Evolutionary conservation across 2,888 invertebrate species (phyloP).

Genomic region (Piscicola geometra): DNA sequence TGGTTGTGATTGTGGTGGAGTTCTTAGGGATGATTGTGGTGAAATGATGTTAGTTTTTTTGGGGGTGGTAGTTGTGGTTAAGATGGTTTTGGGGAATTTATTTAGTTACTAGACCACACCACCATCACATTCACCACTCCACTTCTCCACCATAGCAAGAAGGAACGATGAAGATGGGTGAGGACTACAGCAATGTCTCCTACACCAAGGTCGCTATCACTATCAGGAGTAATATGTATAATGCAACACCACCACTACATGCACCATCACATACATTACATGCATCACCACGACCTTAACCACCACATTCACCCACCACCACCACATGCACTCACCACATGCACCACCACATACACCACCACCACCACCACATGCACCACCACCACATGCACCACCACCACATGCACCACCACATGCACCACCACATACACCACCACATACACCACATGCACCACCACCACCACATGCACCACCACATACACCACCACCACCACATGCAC

Average conservation of each 20-base stretch:
- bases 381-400: no score
- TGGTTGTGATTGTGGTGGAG: neutral
- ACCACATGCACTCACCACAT: conserved; percentile 37
- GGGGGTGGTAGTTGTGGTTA: conserved; percentile 1
- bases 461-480: conserved; percentile 24
- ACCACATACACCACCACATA: no score
- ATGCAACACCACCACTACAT: no score
- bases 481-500: neutral
- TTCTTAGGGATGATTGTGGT: neutral
- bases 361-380: neutral
- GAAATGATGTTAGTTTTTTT: neutral
- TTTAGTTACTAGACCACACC: no score
- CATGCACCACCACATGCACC: no score
- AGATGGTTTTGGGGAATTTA: neutral
- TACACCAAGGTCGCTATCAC: neutral
- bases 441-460: no score
- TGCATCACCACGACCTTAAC: neutral
- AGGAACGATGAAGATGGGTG: neutral
- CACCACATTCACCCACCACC: conserved; percentile 34
- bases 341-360: conserved; percentile 11
- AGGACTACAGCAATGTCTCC: conserved; percentile 8
- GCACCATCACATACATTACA: neutral
- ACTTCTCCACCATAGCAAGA: neutral
- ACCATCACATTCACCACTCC: neutral
- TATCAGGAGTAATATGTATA: no score